Evolutionary conservation across 2,888 invertebrate species (phyloP).

Genomic region (Criorhina ranunculi): DNA sequence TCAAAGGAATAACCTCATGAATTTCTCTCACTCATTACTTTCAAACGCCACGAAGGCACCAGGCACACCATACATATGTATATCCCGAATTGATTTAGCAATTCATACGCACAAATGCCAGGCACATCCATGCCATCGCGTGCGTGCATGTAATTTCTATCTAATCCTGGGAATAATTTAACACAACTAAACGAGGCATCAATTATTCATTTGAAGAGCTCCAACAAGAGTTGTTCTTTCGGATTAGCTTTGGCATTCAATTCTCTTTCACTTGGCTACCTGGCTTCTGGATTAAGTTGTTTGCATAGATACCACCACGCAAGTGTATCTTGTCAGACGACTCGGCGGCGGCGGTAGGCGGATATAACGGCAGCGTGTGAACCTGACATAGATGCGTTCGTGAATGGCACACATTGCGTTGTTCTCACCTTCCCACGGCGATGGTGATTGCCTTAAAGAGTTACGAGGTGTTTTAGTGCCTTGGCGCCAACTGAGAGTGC

Average conservation of each 20-base stretch:
- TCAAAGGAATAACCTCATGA: no score
- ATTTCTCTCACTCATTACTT: neutral
- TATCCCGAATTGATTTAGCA: slow-evolving; percentile 48
- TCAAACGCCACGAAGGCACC: neutral
- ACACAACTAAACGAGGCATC: slow-evolving; percentile 46
- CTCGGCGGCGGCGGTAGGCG: neutral
- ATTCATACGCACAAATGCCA: slow-evolving; percentile 34
- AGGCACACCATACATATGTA: neutral
- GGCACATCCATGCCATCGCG: slow-evolving; percentile 44
- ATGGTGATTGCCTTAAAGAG: slow-evolving; percentile 36
- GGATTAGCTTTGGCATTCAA: slow-evolving; percentile 53
- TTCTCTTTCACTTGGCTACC: slow-evolving; percentile 29
- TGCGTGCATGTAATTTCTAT: slow-evolving; percentile 61
- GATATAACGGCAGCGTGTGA: slow-evolving; percentile 26
- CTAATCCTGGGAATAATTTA: slow-evolving; percentile 65
- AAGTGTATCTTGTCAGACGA: slow-evolving; percentile 13
- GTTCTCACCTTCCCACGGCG: neutral
- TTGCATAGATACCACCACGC: slow-evolving; percentile 42
- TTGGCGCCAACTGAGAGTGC: slow-evolving; percentile 39
- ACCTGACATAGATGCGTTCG: slow-evolving; percentile 55
- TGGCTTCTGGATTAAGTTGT: slow-evolving; percentile 53
- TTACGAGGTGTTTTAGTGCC: slow-evolving; percentile 55
- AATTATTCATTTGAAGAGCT: slow-evolving; percentile 55
- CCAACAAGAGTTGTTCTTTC: slow-evolving; percentile 45
- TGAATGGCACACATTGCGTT: slow-evolving; percentile 47